Evolutionary conservation across 2,888 invertebrate species (phyloP).

Genomic region (Petrophora chlorosata): DNA sequence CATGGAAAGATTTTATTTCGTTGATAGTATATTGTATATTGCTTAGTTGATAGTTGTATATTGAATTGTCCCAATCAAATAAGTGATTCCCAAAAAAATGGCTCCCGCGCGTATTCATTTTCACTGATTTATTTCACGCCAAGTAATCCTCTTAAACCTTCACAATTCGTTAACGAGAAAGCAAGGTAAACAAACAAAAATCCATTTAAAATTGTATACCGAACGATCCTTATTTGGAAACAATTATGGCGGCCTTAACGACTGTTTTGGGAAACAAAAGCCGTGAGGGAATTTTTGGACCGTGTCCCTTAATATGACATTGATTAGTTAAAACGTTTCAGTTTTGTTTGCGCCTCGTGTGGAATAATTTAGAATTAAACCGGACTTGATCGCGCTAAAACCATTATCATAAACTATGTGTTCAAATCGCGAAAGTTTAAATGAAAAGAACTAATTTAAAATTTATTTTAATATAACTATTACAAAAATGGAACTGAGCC

Average conservation of each 20-base stretch:
- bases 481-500: too few relatives aligned
- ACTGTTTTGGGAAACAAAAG: slow-evolving; percentile 30
- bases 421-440: too few relatives aligned
- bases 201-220: slow-evolving; percentile 42
- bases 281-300: slow-evolving; percentile 26
- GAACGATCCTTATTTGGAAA: slow-evolving; percentile 44
- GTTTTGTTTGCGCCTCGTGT: too few relatives aligned
- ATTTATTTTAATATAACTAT: too few relatives aligned
- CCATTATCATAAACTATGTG: too few relatives aligned
- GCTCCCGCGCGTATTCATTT: slow-evolving; percentile 32
- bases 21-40: too few relatives aligned
- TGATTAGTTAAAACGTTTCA: slow-evolving; percentile 31
- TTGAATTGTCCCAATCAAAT: slow-evolving; percentile 25
- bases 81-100: not conserved
- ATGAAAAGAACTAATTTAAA: too few relatives aligned
- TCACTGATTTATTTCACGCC: slow-evolving; percentile 45
- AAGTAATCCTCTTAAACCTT: slow-evolving; percentile 50
- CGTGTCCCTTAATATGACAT: slow-evolving; percentile 31
- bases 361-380: too few relatives aligned
- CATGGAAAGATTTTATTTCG: too few relatives aligned
- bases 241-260: slow-evolving; percentile 45
- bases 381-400: too few relatives aligned
- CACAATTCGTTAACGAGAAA: slow-evolving; percentile 49
- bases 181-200: slow-evolving; percentile 49
- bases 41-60: not conserved